Percentiles rank a stretch among this genome's conserved stretches.
phyloP scores from a whole-genome alignment of 1,140 invertebrate genomes.

The Teleopsis dalmanni region DNA sequence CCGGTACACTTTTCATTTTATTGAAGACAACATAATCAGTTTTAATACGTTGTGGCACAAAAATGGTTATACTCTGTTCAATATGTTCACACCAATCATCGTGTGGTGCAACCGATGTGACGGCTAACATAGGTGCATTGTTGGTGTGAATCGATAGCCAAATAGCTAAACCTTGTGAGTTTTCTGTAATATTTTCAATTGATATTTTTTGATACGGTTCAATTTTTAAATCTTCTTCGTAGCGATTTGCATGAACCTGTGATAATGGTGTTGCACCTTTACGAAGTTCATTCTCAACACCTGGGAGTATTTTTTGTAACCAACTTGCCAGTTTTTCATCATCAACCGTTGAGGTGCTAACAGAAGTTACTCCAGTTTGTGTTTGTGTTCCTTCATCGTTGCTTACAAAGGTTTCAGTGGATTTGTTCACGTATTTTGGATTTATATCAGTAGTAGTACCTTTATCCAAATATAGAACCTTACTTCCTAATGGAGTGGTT shows the following conservation, averaged over 20 bases:
- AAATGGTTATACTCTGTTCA: constrained; percentile 29
- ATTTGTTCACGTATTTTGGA: constrained; percentile 15
- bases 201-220: constrained; percentile 31
- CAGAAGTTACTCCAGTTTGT: constrained; percentile 9
- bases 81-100: constrained; percentile 42
- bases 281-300: constrained; percentile 29
- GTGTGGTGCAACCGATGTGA: constrained; percentile 30
- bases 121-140: constrained; percentile 32
- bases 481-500: constrained; percentile 21
- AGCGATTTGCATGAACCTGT: background rate
- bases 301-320: constrained; percentile 29
- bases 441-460: constrained; percentile 33
- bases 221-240: constrained; percentile 21
- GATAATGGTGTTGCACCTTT: constrained; percentile 28
- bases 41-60: constrained; percentile 28
- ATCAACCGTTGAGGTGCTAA: constrained; percentile 13
- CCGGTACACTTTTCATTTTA: constrained; percentile 20
- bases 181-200: constrained; percentile 12
- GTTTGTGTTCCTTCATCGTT: constrained; percentile 26
- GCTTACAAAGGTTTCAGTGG: constrained; percentile 19
- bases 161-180: constrained; percentile 31
- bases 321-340: constrained; percentile 31
- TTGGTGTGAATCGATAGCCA: constrained; percentile 39
- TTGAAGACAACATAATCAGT: constrained; percentile 24
- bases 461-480: constrained; percentile 28